phyloP scores from a whole-genome alignment of 2,113 vertebrate species.

The Alexandromys fortis region DNA sequence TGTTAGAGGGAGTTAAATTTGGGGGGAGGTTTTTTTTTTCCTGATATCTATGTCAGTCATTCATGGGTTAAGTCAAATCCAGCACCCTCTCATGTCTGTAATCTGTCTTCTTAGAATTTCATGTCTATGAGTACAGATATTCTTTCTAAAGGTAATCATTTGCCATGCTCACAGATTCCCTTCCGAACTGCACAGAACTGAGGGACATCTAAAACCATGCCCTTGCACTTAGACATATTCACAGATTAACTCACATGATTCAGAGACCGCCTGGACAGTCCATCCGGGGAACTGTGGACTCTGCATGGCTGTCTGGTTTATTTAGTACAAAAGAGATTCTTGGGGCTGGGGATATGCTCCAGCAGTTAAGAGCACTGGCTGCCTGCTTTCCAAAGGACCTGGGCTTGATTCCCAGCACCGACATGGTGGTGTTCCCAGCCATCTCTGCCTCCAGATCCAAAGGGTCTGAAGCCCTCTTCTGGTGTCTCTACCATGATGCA shows the following conservation, averaged over 20 bases:
- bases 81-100: neutral
- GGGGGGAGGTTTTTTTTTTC: neutral
- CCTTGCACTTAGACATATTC: too few relatives aligned
- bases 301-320: neutral
- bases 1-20: neutral
- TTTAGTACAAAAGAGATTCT: neutral
- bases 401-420: neutral
- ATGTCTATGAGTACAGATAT: neutral
- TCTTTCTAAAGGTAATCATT: conserved; percentile 1
- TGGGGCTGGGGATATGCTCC: neutral
- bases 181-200: neutral
- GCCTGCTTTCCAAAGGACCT: neutral
- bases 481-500: neutral
- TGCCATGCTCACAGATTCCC: neutral
- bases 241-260: neutral
- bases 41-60: neutral
- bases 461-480: neutral
- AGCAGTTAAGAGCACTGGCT: neutral
- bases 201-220: neutral
- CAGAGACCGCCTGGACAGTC: neutral
- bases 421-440: neutral
- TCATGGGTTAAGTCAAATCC: neutral
- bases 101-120: neutral
- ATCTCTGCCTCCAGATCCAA: neutral
- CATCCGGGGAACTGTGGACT: neutral